phyloP scores from a whole-genome alignment of 2,113 vertebrate species.

The Strix uralensis region DNA sequence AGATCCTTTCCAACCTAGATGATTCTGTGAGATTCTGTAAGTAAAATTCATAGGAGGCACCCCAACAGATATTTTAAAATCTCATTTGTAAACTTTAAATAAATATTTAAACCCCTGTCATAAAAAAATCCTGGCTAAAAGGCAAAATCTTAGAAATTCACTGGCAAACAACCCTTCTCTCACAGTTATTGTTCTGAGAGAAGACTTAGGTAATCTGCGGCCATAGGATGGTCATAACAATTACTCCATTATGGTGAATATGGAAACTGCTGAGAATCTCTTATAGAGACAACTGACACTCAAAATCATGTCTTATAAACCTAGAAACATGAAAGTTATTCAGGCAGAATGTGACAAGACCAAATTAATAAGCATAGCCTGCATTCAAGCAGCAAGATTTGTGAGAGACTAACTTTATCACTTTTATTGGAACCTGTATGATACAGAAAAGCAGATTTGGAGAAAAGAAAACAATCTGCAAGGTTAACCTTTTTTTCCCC shows the following conservation, averaged over 20 bases:
- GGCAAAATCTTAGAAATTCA: neutral
- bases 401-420: neutral
- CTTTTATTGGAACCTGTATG: neutral
- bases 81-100: neutral
- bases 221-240: neutral
- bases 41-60: neutral
- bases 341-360: neutral
- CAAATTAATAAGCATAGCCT: neutral
- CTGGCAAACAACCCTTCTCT: neutral
- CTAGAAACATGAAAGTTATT: neutral
- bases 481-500: neutral
- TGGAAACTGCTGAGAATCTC: neutral
- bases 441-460: neutral
- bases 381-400: neutral
- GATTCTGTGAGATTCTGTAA: neutral
- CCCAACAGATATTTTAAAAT: neutral
- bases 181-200: neutral
- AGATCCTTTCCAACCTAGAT: no score
- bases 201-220: neutral
- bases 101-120: neutral
- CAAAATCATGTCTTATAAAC: neutral
- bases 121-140: neutral
- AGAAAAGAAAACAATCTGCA: neutral
- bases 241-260: neutral
- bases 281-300: neutral